phyloP scores from a whole-genome alignment of 2,113 vertebrate species.

The Mastomys coucha region DNA sequence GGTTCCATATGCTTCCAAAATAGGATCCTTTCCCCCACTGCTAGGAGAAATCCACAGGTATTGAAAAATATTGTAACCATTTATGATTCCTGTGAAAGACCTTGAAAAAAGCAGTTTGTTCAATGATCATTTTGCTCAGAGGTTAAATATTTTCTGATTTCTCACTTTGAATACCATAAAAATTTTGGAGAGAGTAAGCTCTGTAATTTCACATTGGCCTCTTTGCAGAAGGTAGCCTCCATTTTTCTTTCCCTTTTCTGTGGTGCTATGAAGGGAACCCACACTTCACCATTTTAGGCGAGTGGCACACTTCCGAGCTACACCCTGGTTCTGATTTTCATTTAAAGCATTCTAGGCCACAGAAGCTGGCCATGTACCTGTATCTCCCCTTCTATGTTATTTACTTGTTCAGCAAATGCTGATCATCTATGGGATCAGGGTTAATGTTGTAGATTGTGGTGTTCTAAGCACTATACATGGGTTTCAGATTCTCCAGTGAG shows the following conservation, averaged over 20 bases:
- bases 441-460: neutral
- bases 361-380: neutral
- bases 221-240: neutral
- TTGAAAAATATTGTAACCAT: slow-evolving; percentile 22
- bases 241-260: neutral
- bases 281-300: neutral
- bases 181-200: neutral
- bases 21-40: neutral
- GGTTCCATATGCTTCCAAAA: slow-evolving; percentile 26
- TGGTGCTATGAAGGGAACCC: neutral
- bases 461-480: neutral
- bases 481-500: neutral
- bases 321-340: neutral
- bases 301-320: neutral
- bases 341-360: neutral
- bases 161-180: neutral
- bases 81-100: slow-evolving; percentile 33
- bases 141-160: slow-evolving; percentile 54
- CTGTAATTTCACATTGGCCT: slow-evolving; percentile 30
- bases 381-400: neutral
- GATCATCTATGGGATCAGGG: neutral
- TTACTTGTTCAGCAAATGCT: neutral
- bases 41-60: neutral
- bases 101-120: slow-evolving; percentile 35
- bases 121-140: neutral